Conservation (phyloP, 2,797 vertebrate genomes). For the Onychomys leucogaster region DNA sequence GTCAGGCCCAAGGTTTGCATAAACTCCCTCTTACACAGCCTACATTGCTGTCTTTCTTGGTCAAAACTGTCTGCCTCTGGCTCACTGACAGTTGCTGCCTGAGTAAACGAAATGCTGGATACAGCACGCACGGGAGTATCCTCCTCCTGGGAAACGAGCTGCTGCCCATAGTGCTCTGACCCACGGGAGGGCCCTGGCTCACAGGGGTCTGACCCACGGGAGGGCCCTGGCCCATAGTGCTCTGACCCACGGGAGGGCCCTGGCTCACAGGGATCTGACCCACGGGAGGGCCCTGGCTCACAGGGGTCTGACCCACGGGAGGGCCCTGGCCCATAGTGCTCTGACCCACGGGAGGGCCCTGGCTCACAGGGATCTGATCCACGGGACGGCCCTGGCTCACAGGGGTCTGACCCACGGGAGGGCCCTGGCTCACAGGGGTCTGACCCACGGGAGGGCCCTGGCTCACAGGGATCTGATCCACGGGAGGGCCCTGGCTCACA, state of each 20-base stretch:
- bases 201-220: neutral
- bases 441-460: neutral
- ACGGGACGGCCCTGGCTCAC: neutral
- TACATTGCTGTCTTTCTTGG: neutral
- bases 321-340: neutral
- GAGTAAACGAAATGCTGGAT: neutral
- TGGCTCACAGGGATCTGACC: neutral
- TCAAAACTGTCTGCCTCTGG: neutral
- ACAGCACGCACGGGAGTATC: neutral
- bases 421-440: neutral
- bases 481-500: neutral
- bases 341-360: neutral
- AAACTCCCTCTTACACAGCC: constrained; percentile 40
- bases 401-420: neutral
- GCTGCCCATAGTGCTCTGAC: neutral
- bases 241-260: neutral
- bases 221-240: neutral
- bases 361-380: neutral
- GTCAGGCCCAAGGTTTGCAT: neutral
- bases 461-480: neutral
- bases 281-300: neutral
- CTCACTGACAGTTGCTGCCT: neutral
- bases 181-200: neutral
- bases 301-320: neutral
- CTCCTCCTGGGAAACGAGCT: neutral